These are phyloP conservation scores for Ammodytes dubius DNA, from an alignment of 2,113 vertebrate genomes.

Conservation along the genomic window DNA sequence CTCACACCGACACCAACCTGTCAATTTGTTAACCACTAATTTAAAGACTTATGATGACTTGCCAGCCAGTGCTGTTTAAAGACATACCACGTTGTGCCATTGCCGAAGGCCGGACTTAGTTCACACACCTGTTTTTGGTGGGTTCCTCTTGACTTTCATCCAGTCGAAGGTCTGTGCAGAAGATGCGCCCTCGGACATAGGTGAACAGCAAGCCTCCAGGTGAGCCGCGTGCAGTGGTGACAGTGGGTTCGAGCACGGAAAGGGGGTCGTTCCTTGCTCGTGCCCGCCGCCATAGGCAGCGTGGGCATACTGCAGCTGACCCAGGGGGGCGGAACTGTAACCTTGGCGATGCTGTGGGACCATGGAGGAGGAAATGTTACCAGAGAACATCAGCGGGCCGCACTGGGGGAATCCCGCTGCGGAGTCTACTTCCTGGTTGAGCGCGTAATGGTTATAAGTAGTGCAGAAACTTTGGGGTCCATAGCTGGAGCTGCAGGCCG, in stretches of 20 bases:
- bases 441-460: conserved; percentile 90
- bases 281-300: conserved; percentile 91
- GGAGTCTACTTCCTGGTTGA: conserved; percentile 94
- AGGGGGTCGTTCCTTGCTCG: conserved; percentile 88
- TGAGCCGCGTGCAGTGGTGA: conserved; percentile 92
- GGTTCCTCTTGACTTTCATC: conserved; percentile 99
- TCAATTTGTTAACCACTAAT: neutral
- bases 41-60: neutral
- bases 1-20: neutral
- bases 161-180: conserved; percentile 97
- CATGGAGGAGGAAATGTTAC: conserved; percentile 90
- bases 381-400: conserved; percentile 92
- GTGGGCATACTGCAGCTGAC: conserved; percentile 90
- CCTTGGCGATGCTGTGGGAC: conserved; percentile 91
- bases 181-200: conserved; percentile 89
- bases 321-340: conserved; percentile 89
- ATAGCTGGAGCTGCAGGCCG: conserved; percentile 90
- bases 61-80: neutral
- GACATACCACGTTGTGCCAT: neutral
- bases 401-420: conserved; percentile 90
- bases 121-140: conserved; percentile 96
- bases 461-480: conserved; percentile 91
- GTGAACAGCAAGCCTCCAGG: conserved; percentile 91
- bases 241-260: conserved; percentile 89
- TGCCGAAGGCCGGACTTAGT: neutral